Evolutionary conservation across 2,113 vertebrate genomes (phyloP), one percentile per base, ranked within the genome.

Genomic region (Galbula dea): DNA sequence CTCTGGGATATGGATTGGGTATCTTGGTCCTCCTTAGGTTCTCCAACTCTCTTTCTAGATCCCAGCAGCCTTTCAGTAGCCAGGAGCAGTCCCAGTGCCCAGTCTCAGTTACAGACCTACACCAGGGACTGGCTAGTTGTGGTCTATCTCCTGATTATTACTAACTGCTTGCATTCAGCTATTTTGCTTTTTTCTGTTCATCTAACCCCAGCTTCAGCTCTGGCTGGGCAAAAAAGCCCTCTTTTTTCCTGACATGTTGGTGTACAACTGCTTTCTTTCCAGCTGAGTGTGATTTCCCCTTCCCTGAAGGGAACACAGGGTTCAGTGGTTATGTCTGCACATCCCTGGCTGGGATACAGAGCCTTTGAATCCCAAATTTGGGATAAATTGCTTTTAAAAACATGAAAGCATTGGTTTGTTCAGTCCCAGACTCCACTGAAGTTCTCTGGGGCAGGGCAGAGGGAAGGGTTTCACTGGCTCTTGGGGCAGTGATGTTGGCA

Each of bases 401-500:
- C 52, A 5, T 46, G 13, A 24, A 39, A 82, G 22, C 29, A 4
- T 26, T 20, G 20, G 15, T 79, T 89, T 67, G 37, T 59, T 48
- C 5, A 0, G 72, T 46, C 36, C 52, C 27, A 26, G 34, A 29
- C n/a, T n/a, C 43, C n/a, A 19, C 61, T 39, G 59, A 23, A 39
- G 81, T 43, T 71, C 73, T 71, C 19, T 15, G 36, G 58, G 41
- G 24, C 13, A 15, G 55, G 72, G 54, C 85, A 46, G 55, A 51
- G 51, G 41, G 65, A 68, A 73, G 32, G 15, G 34, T 69, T 80
- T 72, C 29, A 30, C 58, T 55, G 54, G 68, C 65, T 69, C 65
- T 46, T 2, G 0, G 3, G 29, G 6, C 24, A 69, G 71, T 0
- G 0, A 37, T 3, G 9, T 37, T 30, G 59, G 52, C 59, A 65